Evolutionary conservation across 2,888 invertebrate species (phyloP).

Genomic region (Crematogaster levior): DNA sequence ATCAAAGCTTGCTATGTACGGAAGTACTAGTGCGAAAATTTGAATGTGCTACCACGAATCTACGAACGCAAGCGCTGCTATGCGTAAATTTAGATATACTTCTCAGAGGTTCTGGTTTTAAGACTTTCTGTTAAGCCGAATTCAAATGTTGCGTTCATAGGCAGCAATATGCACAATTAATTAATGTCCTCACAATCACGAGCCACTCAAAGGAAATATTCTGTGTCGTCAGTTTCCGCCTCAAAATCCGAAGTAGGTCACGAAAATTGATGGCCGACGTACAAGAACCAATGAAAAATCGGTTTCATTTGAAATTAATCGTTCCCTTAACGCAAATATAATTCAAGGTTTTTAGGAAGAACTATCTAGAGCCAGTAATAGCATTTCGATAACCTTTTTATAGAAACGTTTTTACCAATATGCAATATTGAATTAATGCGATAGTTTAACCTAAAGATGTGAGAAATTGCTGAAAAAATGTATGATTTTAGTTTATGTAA

Average conservation of each 20-base stretch:
- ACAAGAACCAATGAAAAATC: conserved; percentile 42
- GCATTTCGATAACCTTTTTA: neutral
- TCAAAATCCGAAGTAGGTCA: conserved; percentile 61
- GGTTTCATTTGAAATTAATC: conserved; percentile 34
- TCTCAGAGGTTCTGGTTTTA: neutral
- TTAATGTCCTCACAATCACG: conserved; percentile 48
- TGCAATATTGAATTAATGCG: too few species aligned
- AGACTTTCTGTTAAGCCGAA: conserved; percentile 33
- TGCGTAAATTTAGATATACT: conserved; percentile 27
- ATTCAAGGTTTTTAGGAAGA: neutral
- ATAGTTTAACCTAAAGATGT: neutral
- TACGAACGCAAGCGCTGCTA: neutral
- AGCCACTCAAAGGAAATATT: conserved; percentile 50
- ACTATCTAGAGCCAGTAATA: neutral
- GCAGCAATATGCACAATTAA: conserved; percentile 20
- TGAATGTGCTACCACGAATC: conserved; percentile 53
- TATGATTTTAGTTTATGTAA: neutral
- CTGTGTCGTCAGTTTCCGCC: conserved; percentile 27
- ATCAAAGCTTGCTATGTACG: neutral
- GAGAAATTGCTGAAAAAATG: neutral
- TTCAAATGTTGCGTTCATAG: conserved; percentile 14
- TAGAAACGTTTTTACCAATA: too few species aligned
- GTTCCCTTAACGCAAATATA: neutral
- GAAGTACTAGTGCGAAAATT: conserved; percentile 48
- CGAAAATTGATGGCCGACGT: conserved; percentile 47